These are phyloP conservation scores for Eolophus roseicapilla DNA, from an alignment of 2,113 vertebrate species.

Conservation along the genomic window DNA sequence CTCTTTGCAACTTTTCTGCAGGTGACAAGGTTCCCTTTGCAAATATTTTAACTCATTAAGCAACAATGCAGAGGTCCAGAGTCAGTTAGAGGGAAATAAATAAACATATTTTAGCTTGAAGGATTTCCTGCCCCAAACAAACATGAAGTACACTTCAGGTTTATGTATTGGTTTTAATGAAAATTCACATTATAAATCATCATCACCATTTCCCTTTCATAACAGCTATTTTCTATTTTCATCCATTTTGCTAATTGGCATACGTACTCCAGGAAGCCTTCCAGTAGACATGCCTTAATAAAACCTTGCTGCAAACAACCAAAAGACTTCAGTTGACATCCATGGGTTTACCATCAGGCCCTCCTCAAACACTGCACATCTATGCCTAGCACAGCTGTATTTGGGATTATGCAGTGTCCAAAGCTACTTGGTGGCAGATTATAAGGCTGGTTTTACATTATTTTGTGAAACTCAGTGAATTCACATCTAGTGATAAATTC, in stretches of 20 bases:
- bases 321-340: neutral
- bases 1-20: slow-evolving; percentile 66
- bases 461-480: neutral
- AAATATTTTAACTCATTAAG: slow-evolving; percentile 67
- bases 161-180: slow-evolving; percentile 3
- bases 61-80: neutral
- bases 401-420: neutral
- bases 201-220: neutral
- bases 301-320: neutral
- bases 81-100: slow-evolving; percentile 52
- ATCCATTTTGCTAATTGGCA: neutral
- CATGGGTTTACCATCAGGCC: neutral
- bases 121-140: slow-evolving; percentile 40
- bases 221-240: neutral
- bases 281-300: neutral
- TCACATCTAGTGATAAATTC: neutral
- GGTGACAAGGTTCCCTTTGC: slow-evolving; percentile 69
- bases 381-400: neutral
- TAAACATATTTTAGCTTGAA: slow-evolving; percentile 34
- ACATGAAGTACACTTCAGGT: neutral
- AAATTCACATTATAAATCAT: neutral
- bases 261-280: neutral
- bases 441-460: neutral
- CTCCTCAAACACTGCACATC: neutral
- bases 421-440: neutral